Percentiles rank a stretch among this genome's conserved stretches.
phyloP scores from a whole-genome alignment of 2,888 invertebrate species.

The Heliconius ethilla region DNA sequence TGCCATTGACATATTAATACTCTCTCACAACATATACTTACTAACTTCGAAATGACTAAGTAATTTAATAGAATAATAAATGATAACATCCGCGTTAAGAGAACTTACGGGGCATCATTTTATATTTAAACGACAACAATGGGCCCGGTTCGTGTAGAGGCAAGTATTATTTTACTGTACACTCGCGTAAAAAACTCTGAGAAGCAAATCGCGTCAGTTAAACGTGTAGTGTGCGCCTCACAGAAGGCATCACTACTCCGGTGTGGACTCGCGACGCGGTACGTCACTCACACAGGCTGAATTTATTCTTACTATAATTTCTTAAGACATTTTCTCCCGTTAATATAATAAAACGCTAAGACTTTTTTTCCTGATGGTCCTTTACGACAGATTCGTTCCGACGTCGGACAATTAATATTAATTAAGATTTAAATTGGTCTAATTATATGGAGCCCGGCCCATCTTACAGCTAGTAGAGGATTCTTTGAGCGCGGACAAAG shows the following conservation, averaged over 20 bases:
- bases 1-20: constrained; percentile 41
- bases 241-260: constrained; percentile 30
- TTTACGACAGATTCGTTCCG: constrained; percentile 80
- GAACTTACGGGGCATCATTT: constrained; percentile 70
- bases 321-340: constrained; percentile 47
- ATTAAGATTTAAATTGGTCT: constrained; percentile 83
- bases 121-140: constrained; percentile 72
- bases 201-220: constrained; percentile 47
- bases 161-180: constrained; percentile 74
- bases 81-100: constrained; percentile 79
- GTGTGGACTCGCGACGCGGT: constrained; percentile 47
- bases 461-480: constrained; percentile 67
- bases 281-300: constrained; percentile 41
- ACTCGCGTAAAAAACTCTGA: constrained; percentile 60
- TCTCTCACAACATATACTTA: constrained; percentile 37
- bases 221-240: constrained; percentile 54
- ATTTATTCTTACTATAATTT: constrained; percentile 46
- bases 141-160: constrained; percentile 64
- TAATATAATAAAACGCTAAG: constrained; percentile 57
- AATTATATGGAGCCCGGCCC: constrained; percentile 78
- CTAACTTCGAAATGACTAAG: constrained; percentile 54
- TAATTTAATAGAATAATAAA: constrained; percentile 77
- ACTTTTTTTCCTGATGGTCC: constrained; percentile 68
- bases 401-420: constrained; percentile 81
- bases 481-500: constrained; percentile 59